Evolutionary conservation across 2,113 vertebrate genomes (phyloP).

Genomic region (Malurus melanocephalus): DNA sequence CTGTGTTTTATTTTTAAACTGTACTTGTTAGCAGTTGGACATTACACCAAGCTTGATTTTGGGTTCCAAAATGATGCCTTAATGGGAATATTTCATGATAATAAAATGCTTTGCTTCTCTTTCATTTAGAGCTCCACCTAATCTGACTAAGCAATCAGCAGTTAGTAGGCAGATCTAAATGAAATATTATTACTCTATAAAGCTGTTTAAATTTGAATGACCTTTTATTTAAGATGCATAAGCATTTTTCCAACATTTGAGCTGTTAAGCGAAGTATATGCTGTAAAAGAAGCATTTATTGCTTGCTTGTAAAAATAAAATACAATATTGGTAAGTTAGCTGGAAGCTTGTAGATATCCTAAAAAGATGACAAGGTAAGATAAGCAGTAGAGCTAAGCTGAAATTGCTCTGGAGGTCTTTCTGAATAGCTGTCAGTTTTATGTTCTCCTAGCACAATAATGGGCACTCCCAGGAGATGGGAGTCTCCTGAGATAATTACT

Average conservation of each 20-base stretch:
- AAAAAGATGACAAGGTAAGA: background rate
- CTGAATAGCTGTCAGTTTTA: conserved; percentile 32
- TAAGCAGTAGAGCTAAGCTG: background rate
- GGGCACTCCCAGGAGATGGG: conserved; percentile 32
- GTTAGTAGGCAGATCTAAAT: conserved; percentile 17
- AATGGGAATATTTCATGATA: conserved; percentile 16
- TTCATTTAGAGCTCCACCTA: conserved; percentile 13
- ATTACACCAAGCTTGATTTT: background rate
- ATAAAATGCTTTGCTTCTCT: conserved; percentile 16
- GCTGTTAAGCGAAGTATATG: background rate
- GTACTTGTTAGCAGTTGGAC: conserved; percentile 19
- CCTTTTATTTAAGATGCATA: conserved; percentile 34
- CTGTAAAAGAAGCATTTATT: conserved; percentile 28
- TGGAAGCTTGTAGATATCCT: conserved; percentile 4
- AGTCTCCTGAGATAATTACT: conserved; percentile 22
- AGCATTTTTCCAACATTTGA: conserved; percentile 27
- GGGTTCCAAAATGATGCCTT: conserved; percentile 12
- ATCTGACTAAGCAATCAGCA: conserved; percentile 29
- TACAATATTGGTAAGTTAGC: background rate
- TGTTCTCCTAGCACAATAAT: conserved; percentile 26
- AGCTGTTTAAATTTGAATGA: conserved; percentile 13
- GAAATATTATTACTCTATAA: conserved; percentile 30
- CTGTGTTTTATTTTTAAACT: conserved; percentile 44
- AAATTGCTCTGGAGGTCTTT: conserved; percentile 39
- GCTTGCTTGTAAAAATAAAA: background rate